Conservation (phyloP, 92 coral and sea anemone genomes). For the Porites evermanni region DNA sequence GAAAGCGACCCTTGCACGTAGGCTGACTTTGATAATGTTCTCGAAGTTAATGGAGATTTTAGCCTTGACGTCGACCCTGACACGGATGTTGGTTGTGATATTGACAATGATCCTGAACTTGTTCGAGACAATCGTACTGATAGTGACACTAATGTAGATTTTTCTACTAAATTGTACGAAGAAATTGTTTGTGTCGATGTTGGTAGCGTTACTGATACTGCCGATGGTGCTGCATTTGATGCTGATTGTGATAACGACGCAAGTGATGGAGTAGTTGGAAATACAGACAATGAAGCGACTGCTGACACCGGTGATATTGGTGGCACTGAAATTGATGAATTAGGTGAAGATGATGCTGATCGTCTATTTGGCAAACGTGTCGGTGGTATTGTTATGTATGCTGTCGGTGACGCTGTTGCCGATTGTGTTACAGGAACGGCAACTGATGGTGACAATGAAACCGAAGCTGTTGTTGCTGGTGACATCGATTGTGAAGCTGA, state of each 20-base stretch:
- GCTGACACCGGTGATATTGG: background rate
- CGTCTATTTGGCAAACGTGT: background rate
- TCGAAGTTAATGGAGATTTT: background rate
- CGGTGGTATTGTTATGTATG: background rate
- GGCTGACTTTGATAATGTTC: background rate
- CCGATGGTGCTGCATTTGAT: background rate
- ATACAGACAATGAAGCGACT: background rate
- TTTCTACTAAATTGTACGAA: too few species aligned
- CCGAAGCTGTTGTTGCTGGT: too few species aligned
- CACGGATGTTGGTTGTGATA: background rate
- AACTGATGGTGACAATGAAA: too few species aligned
- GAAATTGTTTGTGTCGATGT: background rate
- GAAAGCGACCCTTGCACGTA: background rate
- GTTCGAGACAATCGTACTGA: background rate
- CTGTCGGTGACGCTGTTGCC: background rate
- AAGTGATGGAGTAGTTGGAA: background rate
- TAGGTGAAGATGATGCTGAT: background rate
- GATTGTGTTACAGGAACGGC: background rate
- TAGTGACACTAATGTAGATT: background rate
- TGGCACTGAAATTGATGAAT: too few species aligned
- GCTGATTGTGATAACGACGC: background rate
- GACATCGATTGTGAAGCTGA: background rate
- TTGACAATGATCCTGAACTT: background rate
- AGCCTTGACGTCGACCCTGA: background rate
- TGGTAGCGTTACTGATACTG: background rate